phyloP scores from a whole-genome alignment of 2,113 vertebrate species.

The Petaurus breviceps region DNA sequence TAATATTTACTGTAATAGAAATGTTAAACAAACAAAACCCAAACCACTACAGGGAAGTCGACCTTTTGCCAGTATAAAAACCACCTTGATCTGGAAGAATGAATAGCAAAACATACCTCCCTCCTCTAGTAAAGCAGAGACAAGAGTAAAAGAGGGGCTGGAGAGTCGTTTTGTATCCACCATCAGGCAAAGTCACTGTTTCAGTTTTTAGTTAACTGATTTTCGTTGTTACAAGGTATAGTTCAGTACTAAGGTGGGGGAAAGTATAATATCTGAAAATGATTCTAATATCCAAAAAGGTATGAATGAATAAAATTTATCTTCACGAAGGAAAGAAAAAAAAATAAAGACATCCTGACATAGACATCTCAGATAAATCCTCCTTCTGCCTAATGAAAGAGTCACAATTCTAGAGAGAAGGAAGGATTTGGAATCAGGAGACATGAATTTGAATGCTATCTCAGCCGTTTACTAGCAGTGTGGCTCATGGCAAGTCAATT shows the following conservation, averaged over 20 bases:
- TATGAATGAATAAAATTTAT: neutral
- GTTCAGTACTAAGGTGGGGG: neutral
- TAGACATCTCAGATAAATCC: neutral
- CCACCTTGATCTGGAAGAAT: neutral
- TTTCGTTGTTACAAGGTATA: neutral
- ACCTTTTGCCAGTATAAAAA: neutral
- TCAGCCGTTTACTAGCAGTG: neutral
- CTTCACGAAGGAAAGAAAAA: neutral
- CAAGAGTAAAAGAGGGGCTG: neutral
- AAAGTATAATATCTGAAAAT: neutral
- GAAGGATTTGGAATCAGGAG: neutral
- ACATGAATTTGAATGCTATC: neutral
- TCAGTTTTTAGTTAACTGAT: neutral
- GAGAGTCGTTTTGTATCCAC: neutral
- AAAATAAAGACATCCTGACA: neutral
- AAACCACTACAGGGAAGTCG: neutral
- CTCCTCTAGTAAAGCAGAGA: neutral
- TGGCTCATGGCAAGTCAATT: neutral
- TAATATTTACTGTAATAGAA: neutral
- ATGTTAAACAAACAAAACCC: neutral
- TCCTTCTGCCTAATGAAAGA: neutral
- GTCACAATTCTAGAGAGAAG: neutral
- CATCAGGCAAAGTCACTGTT: neutral
- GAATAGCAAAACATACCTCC: neutral
- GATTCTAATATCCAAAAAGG: neutral